Evolutionary conservation across 2,113 vertebrate species (phyloP).

Genomic region (Synodontis membranacea): DNA sequence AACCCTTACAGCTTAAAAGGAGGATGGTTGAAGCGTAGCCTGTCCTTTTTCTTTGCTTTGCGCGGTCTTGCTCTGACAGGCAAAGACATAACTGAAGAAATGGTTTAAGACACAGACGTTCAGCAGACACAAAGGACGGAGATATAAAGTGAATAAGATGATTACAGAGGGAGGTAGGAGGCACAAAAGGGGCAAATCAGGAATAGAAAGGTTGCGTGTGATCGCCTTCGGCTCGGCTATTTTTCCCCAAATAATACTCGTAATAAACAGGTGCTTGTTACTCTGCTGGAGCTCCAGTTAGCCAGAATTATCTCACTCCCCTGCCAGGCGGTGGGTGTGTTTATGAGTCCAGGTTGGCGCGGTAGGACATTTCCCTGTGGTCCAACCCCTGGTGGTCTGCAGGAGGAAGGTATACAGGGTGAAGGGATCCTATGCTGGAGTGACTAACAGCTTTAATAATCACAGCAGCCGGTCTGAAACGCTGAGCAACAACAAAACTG

Average conservation of each 20-base stretch:
- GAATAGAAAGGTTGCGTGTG: conserved; percentile 45
- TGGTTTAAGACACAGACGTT: background rate
- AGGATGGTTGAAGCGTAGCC: background rate
- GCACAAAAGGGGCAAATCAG: conserved; percentile 32
- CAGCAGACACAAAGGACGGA: conserved; percentile 18
- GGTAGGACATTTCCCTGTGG: conserved; percentile 46
- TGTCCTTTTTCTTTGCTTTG: background rate
- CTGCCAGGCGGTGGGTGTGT: conserved; percentile 40
- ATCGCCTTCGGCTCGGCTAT: conserved; percentile 35
- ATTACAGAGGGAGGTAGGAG: background rate
- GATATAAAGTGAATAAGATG: conserved; percentile 28
- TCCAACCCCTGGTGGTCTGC: conserved; percentile 53
- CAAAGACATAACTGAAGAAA: conserved; percentile 5
- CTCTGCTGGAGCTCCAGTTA: conserved; percentile 40
- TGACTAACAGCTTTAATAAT: conserved; percentile 32
- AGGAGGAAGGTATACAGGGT: conserved; percentile 29
- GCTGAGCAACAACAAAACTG: conserved; percentile 27
- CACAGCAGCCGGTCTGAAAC: conserved; percentile 14
- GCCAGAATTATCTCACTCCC: conserved; percentile 43
- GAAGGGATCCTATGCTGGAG: conserved; percentile 22
- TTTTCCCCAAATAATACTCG: conserved; percentile 14
- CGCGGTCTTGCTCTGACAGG: conserved; percentile 18
- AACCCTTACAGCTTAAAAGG: background rate
- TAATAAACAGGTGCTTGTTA: conserved; percentile 61
- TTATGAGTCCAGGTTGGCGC: conserved; percentile 52